These are phyloP conservation scores for Leptura quadrifasciata DNA, from an alignment of 2,888 invertebrate species.

Conservation along the genomic window DNA sequence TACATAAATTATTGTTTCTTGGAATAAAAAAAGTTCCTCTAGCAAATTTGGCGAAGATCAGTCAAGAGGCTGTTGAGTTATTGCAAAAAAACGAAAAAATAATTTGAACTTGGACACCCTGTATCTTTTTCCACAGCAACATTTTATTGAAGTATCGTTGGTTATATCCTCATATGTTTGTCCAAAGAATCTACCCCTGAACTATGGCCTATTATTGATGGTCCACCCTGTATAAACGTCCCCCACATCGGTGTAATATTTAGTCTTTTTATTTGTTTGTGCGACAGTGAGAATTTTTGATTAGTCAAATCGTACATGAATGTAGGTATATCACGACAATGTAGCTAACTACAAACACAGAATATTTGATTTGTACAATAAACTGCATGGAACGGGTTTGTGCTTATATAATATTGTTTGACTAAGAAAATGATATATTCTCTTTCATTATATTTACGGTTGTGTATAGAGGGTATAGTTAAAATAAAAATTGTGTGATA, in stretches of 20 bases:
- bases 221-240: too few relatives aligned
- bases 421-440: constrained; percentile 41
- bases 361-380: constrained; percentile 57
- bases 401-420: constrained; percentile 38
- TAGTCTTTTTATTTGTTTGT: constrained; percentile 49
- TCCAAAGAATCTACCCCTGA: too few relatives aligned
- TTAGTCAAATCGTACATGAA: constrained; percentile 57
- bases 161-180: too few relatives aligned
- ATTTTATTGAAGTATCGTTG: too few relatives aligned
- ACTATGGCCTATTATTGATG: too few relatives aligned
- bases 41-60: too few relatives aligned
- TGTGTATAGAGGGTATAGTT: neutral
- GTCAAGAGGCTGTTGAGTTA: too few relatives aligned
- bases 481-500: constrained; percentile 3
- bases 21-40: too few relatives aligned
- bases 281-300: constrained; percentile 63
- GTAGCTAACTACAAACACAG: constrained; percentile 50
- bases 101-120: constrained; percentile 22
- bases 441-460: constrained; percentile 18
- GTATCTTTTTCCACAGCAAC: constrained; percentile 27
- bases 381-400: constrained; percentile 25
- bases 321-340: constrained; percentile 57
- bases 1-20: too few relatives aligned
- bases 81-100: too few relatives aligned
- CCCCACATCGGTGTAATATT: constrained; percentile 29